Base-by-base conservation (phyloP, 2,888 invertebrate genomes). In the Lasioglossum lativentre region DNA sequence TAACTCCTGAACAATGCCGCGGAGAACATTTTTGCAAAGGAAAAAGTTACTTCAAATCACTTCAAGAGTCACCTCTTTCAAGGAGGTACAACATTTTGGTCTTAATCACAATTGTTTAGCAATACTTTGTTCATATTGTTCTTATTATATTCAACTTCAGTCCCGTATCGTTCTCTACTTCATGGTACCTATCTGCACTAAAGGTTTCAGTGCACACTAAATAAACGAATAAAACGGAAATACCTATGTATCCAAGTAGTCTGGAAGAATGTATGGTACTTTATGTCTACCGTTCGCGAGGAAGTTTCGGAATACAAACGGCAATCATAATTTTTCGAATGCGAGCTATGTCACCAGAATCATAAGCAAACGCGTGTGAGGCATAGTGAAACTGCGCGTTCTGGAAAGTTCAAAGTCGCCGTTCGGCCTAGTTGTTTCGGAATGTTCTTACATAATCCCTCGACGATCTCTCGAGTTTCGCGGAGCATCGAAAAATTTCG, bases 351-450 rank as follows among this genome's bases (percentile, higher is more conserved):
- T 56, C n/a, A 56, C 12, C n/a, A 10, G 27, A 59, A 59, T 59
- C 38, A 42, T 16, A 77, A 73, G 19, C 30, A 38, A 45, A 34
- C 23, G n/a, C 34, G n/a, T 40, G n/a, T 5, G 16, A 42, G 30
- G 40, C 40, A 16, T 12, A 16, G 52, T 23, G 34, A 66, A 66
- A 30, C 14, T 19, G 70, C 71, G 71, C 34, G 30, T 45, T 71
- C 42, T 0, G 34, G 34, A 34, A 12, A 30, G 19, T 66, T 82
- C 75, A 63, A 83, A 82, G 27, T 73, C 40, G 19, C 16, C 40
- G 45, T 16, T 38, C 30, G 6, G 1, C 38, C 70, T 14, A 12
- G 12, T 8, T 75, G 4, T 38, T 30, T 40, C 40, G 3, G 4
- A 38, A 47, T 23, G 4, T 23, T 40, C n/a, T 30, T 75, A 10